These are phyloP conservation scores for Sphenopsis melanotis DNA, from an alignment of 2,797 vertebrate species.

Conservation along the genomic window DNA sequence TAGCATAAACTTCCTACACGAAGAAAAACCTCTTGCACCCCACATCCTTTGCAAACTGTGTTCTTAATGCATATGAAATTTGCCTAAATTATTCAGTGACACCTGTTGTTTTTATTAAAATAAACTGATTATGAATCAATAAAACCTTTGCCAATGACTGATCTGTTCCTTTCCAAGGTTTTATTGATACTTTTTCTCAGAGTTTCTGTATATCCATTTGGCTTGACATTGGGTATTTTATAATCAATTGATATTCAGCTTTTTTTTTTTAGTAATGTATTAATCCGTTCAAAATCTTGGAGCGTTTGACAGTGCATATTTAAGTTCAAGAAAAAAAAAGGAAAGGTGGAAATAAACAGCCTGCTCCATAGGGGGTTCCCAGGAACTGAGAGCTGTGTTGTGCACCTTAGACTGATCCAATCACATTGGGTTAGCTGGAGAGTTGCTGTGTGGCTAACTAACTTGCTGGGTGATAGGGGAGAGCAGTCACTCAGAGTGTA, in stretches of 20 bases:
- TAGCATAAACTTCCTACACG: neutral
- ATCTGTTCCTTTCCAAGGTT: neutral
- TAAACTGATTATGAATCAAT: neutral
- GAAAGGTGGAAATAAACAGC: conserved; percentile 29
- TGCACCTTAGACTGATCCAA: conserved; percentile 70
- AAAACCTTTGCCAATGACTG: neutral
- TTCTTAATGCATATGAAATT: neutral
- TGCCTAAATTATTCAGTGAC: neutral
- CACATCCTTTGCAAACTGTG: neutral
- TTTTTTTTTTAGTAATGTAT: neutral
- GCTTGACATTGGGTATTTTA: neutral
- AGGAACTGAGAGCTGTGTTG: conserved; percentile 40
- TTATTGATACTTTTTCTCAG: conserved; percentile 2
- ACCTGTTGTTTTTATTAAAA: conserved; percentile 30
- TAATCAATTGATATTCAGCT: neutral
- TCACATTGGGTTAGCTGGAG: conserved; percentile 67
- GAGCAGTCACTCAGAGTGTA: conserved; percentile 82
- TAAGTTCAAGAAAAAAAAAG: neutral
- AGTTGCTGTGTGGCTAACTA: conserved; percentile 85
- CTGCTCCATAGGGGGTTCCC: conserved; percentile 11
- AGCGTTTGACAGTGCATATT: neutral
- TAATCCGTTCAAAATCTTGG: conserved; percentile 22
- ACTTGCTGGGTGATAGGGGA: conserved; percentile 83
- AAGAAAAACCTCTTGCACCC: neutral
- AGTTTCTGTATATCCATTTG: neutral